Evolutionary conservation across 2,113 vertebrate genomes (phyloP).

Genomic region (Paralichthys olivaceus): DNA sequence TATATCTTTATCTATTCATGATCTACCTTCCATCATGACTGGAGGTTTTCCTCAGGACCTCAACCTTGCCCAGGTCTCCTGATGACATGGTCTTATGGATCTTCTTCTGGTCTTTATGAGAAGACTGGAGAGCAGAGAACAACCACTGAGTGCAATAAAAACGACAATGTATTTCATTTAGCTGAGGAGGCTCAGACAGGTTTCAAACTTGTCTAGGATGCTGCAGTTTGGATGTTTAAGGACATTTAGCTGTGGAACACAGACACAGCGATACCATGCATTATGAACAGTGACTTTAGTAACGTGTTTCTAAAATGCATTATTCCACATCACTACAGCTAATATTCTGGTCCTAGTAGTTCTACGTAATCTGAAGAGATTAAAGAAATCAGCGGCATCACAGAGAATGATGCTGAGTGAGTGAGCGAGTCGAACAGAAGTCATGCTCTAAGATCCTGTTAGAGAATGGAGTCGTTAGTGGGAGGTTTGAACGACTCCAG

Average conservation of each 20-base stretch:
- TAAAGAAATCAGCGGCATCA: not conserved
- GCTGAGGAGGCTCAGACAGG: not conserved
- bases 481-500: slow-evolving; percentile 25
- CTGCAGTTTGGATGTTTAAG: not conserved
- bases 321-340: not conserved
- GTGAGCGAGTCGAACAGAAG: slow-evolving; percentile 18
- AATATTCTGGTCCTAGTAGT: not conserved
- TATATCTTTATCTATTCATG: too few species aligned
- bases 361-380: not conserved
- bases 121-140: slow-evolving; percentile 71
- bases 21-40: slow-evolving; percentile 87
- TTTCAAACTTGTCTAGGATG: not conserved
- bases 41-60: slow-evolving; percentile 82
- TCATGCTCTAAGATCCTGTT: slow-evolving; percentile 38
- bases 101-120: slow-evolving; percentile 86
- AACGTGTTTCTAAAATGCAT: too few species aligned
- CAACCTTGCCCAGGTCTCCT: slow-evolving; percentile 90
- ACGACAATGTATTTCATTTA: not conserved
- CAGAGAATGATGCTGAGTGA: not conserved
- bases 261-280: not conserved
- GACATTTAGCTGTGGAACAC: not conserved
- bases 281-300: not conserved
- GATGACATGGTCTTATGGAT: slow-evolving; percentile 96
- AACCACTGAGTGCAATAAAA: not conserved
- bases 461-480: slow-evolving; percentile 39